Conservation (phyloP, 2,113 vertebrate genomes). For the Recurvirostra avosetta region DNA sequence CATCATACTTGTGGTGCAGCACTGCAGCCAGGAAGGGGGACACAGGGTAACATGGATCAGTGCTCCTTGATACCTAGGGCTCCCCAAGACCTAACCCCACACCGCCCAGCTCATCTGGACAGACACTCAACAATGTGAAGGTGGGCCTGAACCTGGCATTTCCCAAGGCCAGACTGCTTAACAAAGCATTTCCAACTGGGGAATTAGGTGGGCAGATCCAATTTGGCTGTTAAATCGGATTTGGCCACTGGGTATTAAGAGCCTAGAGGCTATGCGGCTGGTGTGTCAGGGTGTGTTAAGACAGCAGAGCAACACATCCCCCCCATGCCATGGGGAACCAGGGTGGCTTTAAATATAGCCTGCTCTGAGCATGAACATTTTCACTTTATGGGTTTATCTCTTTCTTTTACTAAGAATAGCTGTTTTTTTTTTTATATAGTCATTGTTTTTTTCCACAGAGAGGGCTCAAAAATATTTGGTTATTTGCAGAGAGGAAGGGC, state of each 20-base stretch:
- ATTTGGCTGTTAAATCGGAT: constrained; percentile 43
- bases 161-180: not conserved
- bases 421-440: not conserved
- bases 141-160: not conserved
- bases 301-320: not conserved
- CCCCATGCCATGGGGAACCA: not conserved
- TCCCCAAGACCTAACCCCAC: not conserved
- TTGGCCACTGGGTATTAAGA: constrained; percentile 34
- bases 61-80: not conserved
- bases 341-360: not conserved
- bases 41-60: not conserved
- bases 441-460: not conserved
- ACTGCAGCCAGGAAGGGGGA: constrained; percentile 56
- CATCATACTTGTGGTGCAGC: constrained; percentile 90
- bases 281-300: not conserved
- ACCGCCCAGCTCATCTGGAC: not conserved
- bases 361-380: not conserved
- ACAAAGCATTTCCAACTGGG: not conserved
- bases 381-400: not conserved
- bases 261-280: not conserved
- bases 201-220: constrained; percentile 51
- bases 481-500: not conserved
- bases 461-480: not conserved
- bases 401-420: not conserved
- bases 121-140: not conserved